Conservation (phyloP, 92 coral and sea anemone genomes). For the Palythoa grandiflora region DNA sequence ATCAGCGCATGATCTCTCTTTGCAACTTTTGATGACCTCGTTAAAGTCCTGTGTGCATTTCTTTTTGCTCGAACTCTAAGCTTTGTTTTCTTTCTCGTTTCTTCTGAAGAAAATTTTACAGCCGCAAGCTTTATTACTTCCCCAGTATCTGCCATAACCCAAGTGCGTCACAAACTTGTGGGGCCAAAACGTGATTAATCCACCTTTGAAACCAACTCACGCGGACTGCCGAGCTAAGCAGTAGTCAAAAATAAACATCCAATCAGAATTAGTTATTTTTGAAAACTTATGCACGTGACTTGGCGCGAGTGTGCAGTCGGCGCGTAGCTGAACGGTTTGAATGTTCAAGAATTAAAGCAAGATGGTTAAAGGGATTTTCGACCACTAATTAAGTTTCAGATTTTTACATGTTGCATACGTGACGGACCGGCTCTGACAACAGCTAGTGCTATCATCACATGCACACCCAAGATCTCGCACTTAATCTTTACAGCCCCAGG, state of each 20-base stretch:
- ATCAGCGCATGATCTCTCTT: slow-evolving; percentile 7
- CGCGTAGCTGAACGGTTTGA: too few species aligned
- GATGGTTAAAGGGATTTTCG: too few species aligned
- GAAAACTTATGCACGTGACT: too few species aligned
- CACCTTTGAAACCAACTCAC: too few species aligned
- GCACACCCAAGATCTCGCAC: too few species aligned
- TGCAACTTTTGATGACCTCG: slow-evolving; percentile 17
- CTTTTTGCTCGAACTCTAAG: slow-evolving; percentile 16
- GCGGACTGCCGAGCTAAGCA: neutral
- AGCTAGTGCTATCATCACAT: too few species aligned
- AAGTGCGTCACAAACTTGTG: slow-evolving; percentile 44
- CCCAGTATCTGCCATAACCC: slow-evolving; percentile 6
- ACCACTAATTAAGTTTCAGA: too few species aligned
- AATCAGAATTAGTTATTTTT: neutral
- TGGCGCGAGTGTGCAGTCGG: too few species aligned
- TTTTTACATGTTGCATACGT: too few species aligned
- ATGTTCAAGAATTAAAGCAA: too few species aligned
- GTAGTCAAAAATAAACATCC: neutral
- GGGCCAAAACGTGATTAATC: slow-evolving; percentile 23
- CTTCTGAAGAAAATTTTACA: neutral
- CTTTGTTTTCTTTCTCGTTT: slow-evolving; percentile 6
- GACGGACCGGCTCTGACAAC: too few species aligned
- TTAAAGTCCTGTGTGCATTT: neutral
- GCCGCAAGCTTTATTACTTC: neutral
- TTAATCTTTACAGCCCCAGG: too few species aligned